Conservation (phyloP, 1,140 invertebrate species). For the Semibalanus balanoides region DNA sequence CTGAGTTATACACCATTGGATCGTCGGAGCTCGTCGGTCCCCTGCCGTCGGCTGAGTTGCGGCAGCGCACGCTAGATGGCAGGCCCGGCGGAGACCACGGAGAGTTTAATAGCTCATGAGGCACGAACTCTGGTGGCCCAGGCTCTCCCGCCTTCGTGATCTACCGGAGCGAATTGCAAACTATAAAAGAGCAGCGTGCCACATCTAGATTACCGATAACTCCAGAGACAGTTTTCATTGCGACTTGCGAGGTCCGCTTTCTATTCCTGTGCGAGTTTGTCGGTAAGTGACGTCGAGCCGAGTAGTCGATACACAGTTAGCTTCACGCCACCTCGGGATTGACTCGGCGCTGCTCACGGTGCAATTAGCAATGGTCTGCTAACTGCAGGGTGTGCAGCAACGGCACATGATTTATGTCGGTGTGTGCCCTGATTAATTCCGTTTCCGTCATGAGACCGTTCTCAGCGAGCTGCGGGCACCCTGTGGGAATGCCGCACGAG, state of each 20-base stretch:
- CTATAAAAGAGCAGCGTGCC: background rate
- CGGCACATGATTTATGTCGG: background rate
- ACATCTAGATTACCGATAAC: too few species aligned
- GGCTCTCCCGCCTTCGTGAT: background rate
- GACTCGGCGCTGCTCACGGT: too few species aligned
- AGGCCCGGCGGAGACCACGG: too few species aligned
- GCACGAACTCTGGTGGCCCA: background rate
- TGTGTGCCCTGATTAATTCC: background rate
- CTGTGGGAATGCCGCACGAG: background rate
- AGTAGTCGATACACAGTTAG: too few species aligned
- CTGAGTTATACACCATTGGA: background rate
- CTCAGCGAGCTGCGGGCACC: background rate
- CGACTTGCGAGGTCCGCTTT: too few species aligned
- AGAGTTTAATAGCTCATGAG: background rate
- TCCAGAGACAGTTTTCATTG: too few species aligned
- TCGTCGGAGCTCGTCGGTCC: background rate
- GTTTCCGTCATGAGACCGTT: background rate
- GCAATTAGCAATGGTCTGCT: too few species aligned
- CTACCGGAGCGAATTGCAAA: background rate
- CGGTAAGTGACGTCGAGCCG: too few species aligned
- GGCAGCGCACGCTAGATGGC: background rate
- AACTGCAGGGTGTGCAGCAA: too few species aligned
- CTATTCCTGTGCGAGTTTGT: too few species aligned
- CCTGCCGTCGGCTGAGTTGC: background rate
- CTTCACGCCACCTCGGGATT: too few species aligned